A percentile compares a stretch with the other conserved stretches of the same genome.
Conservation (phyloP, 2,113 vertebrate genomes). For the Rhagologus leucostigma region DNA sequence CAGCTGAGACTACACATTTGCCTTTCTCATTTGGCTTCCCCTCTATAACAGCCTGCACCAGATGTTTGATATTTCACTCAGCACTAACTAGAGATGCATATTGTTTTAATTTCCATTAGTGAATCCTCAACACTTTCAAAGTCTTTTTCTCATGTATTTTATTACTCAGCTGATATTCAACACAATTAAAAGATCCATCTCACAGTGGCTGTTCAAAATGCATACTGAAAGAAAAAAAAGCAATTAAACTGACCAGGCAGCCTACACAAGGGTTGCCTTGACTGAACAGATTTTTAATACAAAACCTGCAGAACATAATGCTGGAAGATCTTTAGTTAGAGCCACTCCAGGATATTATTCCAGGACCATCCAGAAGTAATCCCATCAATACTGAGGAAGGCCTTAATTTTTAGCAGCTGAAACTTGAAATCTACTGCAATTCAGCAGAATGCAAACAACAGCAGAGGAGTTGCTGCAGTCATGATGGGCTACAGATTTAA, state of each 20-base stretch:
- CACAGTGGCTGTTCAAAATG: background rate
- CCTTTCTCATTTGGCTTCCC: background rate
- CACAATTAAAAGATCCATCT: background rate
- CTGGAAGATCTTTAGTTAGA: background rate
- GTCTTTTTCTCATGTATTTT: background rate
- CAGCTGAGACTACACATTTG: background rate
- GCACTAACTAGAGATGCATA: background rate
- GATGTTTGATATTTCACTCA: background rate
- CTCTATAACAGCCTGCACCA: background rate
- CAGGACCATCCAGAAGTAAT: background rate
- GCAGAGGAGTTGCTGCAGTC: background rate
- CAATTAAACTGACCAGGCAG: background rate
- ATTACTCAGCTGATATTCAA: background rate
- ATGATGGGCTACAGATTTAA: background rate
- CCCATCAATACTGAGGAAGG: background rate
- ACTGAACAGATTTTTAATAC: background rate
- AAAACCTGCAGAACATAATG: background rate
- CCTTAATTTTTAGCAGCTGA: background rate
- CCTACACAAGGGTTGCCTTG: background rate
- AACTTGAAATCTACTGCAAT: background rate
- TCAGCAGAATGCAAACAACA: background rate
- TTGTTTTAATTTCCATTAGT: background rate
- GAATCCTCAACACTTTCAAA: background rate
- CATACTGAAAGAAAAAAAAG: background rate
- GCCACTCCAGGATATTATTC: background rate